Base-by-base conservation (phyloP, 2,888 invertebrate species). In the Protonemura montana region DNA sequence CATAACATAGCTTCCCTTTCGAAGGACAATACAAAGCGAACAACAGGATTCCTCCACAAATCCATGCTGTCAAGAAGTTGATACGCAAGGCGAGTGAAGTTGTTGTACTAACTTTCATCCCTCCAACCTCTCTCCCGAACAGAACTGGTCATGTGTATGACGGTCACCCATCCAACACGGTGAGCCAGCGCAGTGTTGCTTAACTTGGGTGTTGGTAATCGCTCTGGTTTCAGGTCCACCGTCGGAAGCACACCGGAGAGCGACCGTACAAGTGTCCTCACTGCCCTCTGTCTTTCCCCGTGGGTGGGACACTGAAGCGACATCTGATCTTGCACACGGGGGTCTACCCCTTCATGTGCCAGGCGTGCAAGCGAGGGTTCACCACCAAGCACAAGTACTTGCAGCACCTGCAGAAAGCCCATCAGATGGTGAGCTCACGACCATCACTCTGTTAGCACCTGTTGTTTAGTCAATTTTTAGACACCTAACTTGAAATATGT, bases 241-340 rank as follows among this genome's bases (percentile, higher is more conserved):
- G 91, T 88, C 91, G 92, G 91, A 90, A 91, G 41, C 92, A 92
- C 89, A 91, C 92, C 0, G 92, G 92, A 0, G 91, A 91, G 87
- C 90, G 91, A 86, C 91, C 91, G 0, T 92, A 92, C 89, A 91
- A 91, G 86, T 92, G 92, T 88, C 90, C 90, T 27, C 90, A 91
- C 89, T 92, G 92, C 87, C 88, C 90, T 21, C 91, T 92, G 88
- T 89, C 91, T 0, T 91, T 91, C 88, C 92, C 92, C 76, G 90
- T 90, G 89, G 91, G 91, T 21, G 91, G 91, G 42, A 91, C 91
- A 16, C 90, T 92, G 76, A 92, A 92, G 87, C 90, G 90, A 27
- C 92, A 92, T 88, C 89, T 92, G 87, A 91, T 88, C 35, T 83
- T 88, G 1, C 89, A 89, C 83, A 89, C 89, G 0, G 88, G 88